Evolutionary conservation across 2,888 invertebrate species (phyloP).

Genomic region (Stenurella melanura): DNA sequence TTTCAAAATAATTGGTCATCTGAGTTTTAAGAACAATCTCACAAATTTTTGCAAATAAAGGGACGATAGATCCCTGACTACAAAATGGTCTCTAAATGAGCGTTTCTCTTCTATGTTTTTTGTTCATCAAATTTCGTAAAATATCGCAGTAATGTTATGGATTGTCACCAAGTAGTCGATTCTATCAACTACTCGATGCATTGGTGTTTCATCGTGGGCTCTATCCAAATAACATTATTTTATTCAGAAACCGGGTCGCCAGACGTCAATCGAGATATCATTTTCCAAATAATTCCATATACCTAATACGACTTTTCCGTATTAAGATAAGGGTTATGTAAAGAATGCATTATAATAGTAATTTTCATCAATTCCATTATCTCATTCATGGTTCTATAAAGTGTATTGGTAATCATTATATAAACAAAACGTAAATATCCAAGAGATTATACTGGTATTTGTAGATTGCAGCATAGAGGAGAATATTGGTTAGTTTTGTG

Average conservation of each 20-base stretch:
- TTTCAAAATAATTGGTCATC: no score
- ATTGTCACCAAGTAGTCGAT: no score
- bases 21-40: no score
- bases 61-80: no score
- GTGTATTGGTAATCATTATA: constrained; percentile 1
- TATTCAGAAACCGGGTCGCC: background rate
- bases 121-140: no score
- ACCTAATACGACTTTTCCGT: background rate
- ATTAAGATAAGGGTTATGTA: background rate
- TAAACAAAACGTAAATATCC: background rate
- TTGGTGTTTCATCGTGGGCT: no score
- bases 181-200: no score
- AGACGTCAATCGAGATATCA: background rate
- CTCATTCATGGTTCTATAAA: constrained; percentile 1
- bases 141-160: no score
- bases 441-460: background rate
- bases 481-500: constrained; percentile 1
- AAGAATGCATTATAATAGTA: constrained; percentile 2
- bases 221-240: no score
- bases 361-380: constrained; percentile 3
- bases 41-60: no score
- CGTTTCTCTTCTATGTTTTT: no score
- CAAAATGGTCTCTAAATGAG: no score
- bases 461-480: background rate
- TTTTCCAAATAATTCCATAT: background rate